A percentile compares a stretch with the other conserved stretches of the same genome.
phyloP scores from a whole-genome alignment of 1,140 invertebrate genomes.

The Eubasilissa regina region DNA sequence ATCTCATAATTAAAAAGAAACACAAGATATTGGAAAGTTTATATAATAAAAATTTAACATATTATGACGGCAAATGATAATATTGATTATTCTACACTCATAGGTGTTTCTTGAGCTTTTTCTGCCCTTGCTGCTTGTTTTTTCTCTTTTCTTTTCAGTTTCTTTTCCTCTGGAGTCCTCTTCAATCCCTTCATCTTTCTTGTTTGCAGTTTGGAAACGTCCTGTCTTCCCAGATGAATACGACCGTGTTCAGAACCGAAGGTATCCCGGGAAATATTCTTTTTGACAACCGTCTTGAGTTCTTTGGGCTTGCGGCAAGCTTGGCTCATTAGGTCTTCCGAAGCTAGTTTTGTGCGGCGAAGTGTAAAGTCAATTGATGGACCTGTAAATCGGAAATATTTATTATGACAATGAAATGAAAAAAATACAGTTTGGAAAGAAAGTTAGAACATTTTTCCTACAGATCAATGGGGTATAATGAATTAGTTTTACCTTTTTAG shows the following conservation, averaged over 20 bases:
- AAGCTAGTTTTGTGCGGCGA: conserved; percentile 89
- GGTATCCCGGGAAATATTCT: conserved; percentile 90
- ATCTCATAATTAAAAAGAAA: too few species aligned
- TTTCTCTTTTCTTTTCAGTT: conserved; percentile 73
- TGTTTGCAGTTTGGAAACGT: conserved; percentile 89
- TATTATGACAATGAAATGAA: too few species aligned
- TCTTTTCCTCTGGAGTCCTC: conserved; percentile 81
- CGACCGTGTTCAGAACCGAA: conserved; percentile 93
- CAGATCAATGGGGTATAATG: too few species aligned
- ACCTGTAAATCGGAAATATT: conserved; percentile 68
- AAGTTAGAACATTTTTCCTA: too few species aligned
- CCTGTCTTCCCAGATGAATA: conserved; percentile 93
- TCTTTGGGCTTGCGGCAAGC: conserved; percentile 89
- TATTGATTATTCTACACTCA: conserved; percentile 67
- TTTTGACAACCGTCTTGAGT: conserved; percentile 86
- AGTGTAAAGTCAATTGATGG: conserved; percentile 92
- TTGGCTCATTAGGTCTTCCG: conserved; percentile 91
- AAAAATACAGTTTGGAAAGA: too few species aligned
- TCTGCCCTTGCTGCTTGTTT: conserved; percentile 64
- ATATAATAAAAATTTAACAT: neutral
- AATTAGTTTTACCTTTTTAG: too few species aligned
- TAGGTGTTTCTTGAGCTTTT: conserved; percentile 36
- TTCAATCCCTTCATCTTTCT: conserved; percentile 95
- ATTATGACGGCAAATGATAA: neutral
- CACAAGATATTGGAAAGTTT: too few species aligned